These are phyloP conservation scores for Tenthredo scrophulariae DNA, from an alignment of 2,888 invertebrate genomes.

Conservation along the genomic window DNA sequence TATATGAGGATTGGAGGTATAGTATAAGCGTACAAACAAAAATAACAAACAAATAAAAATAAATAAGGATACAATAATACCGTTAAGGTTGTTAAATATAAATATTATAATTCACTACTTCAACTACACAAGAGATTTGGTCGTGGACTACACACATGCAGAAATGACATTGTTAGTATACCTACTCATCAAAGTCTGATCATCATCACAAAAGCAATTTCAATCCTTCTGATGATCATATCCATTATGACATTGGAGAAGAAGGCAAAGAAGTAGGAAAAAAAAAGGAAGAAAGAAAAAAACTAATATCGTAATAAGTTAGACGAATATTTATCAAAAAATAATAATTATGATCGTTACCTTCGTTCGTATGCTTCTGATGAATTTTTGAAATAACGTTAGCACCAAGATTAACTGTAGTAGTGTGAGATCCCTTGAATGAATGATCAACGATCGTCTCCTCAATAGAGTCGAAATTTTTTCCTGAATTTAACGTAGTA, in stretches of 20 bases:
- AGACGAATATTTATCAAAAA: background rate
- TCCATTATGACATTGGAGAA: too few species aligned
- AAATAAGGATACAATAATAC: background rate
- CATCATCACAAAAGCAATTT: too few species aligned
- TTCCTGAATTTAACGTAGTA: constrained; percentile 29
- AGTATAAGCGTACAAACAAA: background rate
- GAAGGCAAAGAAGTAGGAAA: too few species aligned
- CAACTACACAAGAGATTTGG: background rate
- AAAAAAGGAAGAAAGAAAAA: background rate
- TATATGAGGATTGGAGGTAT: background rate
- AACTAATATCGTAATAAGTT: background rate
- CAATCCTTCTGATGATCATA: too few species aligned
- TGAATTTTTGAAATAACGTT: constrained; percentile 29
- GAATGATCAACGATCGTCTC: constrained; percentile 57
- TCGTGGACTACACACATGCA: too few species aligned
- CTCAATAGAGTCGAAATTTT: constrained; percentile 26
- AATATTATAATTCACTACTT: constrained; percentile 10
- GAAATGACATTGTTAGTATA: too few species aligned
- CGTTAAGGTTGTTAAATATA: background rate
- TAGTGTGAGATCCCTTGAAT: constrained; percentile 64
- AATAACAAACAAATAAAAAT: background rate
- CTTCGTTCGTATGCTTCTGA: constrained; percentile 52
- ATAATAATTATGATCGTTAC: constrained; percentile 37
- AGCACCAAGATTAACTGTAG: constrained; percentile 67
- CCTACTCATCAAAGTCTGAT: too few species aligned